Evolutionary conservation across 2,888 invertebrate genomes (phyloP).

Genomic region (Perizoma affinitatum): DNA sequence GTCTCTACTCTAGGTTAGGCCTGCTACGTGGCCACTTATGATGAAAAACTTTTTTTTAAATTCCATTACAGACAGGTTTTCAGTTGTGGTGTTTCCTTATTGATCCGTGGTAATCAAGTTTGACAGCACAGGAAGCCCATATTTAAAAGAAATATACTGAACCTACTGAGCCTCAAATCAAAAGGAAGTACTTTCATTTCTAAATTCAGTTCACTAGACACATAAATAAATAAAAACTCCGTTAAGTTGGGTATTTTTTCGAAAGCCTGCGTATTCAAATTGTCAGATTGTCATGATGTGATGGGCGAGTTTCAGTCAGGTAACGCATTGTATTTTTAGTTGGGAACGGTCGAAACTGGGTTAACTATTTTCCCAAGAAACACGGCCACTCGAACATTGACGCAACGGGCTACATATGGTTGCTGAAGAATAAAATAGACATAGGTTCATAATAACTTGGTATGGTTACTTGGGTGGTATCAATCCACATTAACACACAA

Average conservation of each 20-base stretch:
- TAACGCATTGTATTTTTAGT: constrained; percentile 63
- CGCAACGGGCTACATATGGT: constrained; percentile 60
- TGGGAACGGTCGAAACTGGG: constrained; percentile 68
- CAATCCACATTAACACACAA: constrained; percentile 62
- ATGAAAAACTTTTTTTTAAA: too few species aligned
- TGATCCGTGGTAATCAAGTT: too few species aligned
- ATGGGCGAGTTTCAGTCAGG: constrained; percentile 61
- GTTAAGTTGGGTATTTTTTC: too few species aligned
- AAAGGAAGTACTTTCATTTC: too few species aligned
- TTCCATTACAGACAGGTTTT: too few species aligned
- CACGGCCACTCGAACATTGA: constrained; percentile 69
- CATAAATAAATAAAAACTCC: too few species aligned
- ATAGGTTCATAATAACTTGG: constrained; percentile 12
- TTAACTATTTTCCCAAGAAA: constrained; percentile 78
- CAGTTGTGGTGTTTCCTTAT: too few species aligned
- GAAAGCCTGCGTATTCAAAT: constrained; percentile 28
- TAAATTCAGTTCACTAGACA: neutral
- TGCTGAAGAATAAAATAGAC: constrained; percentile 37
- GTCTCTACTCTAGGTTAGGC: constrained; percentile 14
- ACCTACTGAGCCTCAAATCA: too few species aligned
- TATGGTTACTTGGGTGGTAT: constrained; percentile 54
- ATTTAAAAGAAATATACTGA: too few species aligned
- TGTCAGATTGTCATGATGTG: constrained; percentile 51
- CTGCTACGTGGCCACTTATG: neutral
- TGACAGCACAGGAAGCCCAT: too few species aligned